Base-by-base conservation (phyloP, 2,797 vertebrate genomes). In the Menidia menidia region DNA sequence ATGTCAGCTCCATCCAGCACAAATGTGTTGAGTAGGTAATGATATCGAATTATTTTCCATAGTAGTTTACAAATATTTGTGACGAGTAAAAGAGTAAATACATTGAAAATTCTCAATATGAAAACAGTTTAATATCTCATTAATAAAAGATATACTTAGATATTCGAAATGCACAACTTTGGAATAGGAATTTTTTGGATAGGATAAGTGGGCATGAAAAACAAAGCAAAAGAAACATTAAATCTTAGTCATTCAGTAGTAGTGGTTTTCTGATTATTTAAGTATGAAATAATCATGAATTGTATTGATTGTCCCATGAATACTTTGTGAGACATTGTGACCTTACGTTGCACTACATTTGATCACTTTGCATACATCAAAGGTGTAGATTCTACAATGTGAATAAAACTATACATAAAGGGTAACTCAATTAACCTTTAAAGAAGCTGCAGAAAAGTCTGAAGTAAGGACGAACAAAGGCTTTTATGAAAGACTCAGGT, bases 271-370 rank as follows among this genome's bases (percentile, higher is more conserved):
- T 25, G 25, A 25, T 25, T 25, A 25, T 25, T 25, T 25, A 25
- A 25, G 25, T 25, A 25, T 25, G 25, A 25, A 25, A 25, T 25
- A 25, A 25, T 25, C 25, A 25, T 25, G 25, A 25, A 61, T 68
- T 71, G 44, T 42, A 69, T 74, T 19, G 57, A 14, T 68, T 35
- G 64, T 31, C 52, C 44, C 32, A 60, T 60, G 76, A 64, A 67
- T 56, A 60, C 31, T 6, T 14, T 15, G 55, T 18, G 19, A 48
- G 47, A 48, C 35, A 39, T 39, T 39, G 7, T 39, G 7, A 19
- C 3, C 19, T 10, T 25, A 50, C 18, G 12, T 18, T 19, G 47
- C 18, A 10, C 47, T 50, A 10, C 47, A 50, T 50, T 50, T 50
- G 18, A 25, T 50, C 19, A 19, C 47, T 25, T 19, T 18, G n/a